Percentiles rank a stretch among this genome's conserved stretches.
phyloP scores from a whole-genome alignment of 2,797 vertebrate species.

The Knipowitschia caucasica region DNA sequence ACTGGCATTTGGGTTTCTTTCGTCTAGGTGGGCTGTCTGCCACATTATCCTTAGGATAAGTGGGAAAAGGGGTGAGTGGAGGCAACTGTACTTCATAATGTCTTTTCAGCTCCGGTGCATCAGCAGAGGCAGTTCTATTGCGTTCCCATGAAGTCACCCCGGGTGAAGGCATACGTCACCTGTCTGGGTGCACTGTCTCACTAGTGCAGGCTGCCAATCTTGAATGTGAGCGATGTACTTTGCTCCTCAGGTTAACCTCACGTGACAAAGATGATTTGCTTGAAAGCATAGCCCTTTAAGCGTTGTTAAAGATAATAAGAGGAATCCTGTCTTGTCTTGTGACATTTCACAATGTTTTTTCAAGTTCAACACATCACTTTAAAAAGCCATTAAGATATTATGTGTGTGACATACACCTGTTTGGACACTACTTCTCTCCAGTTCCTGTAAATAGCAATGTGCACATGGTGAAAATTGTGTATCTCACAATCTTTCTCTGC shows the following conservation, averaged over 20 bases:
- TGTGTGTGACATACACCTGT: neutral
- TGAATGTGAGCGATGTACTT: neutral
- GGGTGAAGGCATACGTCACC: slow-evolving; percentile 28
- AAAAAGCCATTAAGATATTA: neutral
- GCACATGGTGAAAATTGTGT: slow-evolving; percentile 1
- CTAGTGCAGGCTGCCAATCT: neutral
- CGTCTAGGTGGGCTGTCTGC: slow-evolving; percentile 49
- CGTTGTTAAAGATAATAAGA: too few relatives aligned
- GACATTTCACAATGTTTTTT: neutral
- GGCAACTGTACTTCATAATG: slow-evolving; percentile 46
- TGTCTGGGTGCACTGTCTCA: slow-evolving; percentile 39
- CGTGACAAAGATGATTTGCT: neutral
- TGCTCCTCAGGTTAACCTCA: neutral
- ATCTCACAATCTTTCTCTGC: slow-evolving; percentile 12
- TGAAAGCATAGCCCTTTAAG: neutral
- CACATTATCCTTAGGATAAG: slow-evolving; percentile 21
- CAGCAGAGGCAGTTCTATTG: slow-evolving; percentile 24
- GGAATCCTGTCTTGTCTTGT: too few relatives aligned
- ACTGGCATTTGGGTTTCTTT: slow-evolving; percentile 23
- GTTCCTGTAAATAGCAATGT: neutral
- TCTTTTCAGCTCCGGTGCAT: slow-evolving; percentile 46
- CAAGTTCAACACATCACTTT: neutral
- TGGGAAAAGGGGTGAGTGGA: slow-evolving; percentile 14
- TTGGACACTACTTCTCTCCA: neutral
- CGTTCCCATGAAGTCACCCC: slow-evolving; percentile 8